These are phyloP conservation scores for Hemaris fuciformis DNA, from an alignment of 2,888 invertebrate species.

Conservation along the genomic window DNA sequence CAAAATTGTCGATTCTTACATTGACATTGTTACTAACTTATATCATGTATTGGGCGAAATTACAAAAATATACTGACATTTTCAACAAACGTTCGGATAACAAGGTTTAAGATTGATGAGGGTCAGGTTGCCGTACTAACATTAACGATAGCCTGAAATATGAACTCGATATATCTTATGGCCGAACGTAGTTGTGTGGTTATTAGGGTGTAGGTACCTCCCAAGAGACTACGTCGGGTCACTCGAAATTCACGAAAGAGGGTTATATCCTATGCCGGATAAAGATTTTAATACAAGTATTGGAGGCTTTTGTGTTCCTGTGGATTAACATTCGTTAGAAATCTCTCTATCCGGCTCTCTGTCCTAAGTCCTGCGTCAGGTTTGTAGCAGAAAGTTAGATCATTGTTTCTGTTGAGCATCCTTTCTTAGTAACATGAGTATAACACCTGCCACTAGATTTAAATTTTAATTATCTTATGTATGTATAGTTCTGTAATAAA, in stretches of 20 bases:
- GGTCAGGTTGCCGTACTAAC: not conserved
- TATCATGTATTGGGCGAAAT: not conserved
- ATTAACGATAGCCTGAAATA: not conserved
- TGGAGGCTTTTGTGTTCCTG: not conserved
- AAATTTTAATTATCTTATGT: no score
- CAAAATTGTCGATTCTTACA: no score
- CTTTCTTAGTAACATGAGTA: no score
- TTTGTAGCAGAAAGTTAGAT: no score
- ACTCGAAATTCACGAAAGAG: not conserved
- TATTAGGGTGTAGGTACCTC: not conserved
- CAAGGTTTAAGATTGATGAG: slow-evolving; percentile 7
- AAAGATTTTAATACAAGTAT: not conserved
- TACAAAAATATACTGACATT: not conserved
- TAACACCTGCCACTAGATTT: no score
- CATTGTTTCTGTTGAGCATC: no score
- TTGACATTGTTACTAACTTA: not conserved
- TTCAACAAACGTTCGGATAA: not conserved
- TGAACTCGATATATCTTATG: not conserved
- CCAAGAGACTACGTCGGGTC: not conserved
- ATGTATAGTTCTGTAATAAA: no score
- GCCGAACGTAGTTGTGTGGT: not conserved
- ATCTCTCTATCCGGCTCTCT: no score
- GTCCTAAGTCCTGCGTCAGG: no score
- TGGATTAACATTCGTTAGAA: no score
- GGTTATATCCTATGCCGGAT: not conserved